Conservation (phyloP, 2,113 vertebrate species). For the Laticauda colubrina region DNA sequence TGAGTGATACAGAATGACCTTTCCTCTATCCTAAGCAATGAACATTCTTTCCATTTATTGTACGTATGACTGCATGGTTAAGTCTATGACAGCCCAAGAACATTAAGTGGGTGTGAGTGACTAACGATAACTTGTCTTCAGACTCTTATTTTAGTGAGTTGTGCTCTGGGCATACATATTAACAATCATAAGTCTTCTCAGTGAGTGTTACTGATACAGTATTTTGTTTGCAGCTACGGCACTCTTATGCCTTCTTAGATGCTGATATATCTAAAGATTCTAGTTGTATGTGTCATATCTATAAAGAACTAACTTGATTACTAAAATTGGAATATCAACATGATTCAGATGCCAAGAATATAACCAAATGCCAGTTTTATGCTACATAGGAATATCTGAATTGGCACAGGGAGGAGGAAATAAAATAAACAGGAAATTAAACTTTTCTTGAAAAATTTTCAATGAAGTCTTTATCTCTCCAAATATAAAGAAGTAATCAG, state of each 20-base stretch:
- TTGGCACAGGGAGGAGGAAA: background rate
- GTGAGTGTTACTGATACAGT: constrained; percentile 47
- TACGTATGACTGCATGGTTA: constrained; percentile 36
- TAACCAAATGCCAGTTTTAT: background rate
- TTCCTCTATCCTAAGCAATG: constrained; percentile 40
- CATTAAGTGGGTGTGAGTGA: constrained; percentile 39
- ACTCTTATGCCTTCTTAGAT: background rate
- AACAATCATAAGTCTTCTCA: constrained; percentile 23
- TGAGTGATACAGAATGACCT: constrained; percentile 27
- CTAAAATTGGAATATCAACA: background rate
- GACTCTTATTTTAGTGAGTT: constrained; percentile 33
- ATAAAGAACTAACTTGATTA: background rate
- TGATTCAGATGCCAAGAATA: constrained; percentile 7
- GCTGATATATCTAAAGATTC: accelerated
- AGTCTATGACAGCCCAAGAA: constrained; percentile 17
- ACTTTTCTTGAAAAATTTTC: background rate
- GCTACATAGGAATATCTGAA: background rate
- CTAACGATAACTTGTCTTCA: constrained; percentile 44
- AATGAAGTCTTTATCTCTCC: background rate
- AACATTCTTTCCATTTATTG: constrained; percentile 58
- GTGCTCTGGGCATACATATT: constrained; percentile 8
- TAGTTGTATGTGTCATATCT: constrained; percentile 44
- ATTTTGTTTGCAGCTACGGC: constrained; percentile 2
- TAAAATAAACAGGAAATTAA: background rate
- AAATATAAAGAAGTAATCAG: background rate